Base-by-base conservation (phyloP, 2,888 invertebrate species). In the Drosophila prolongata region DNA sequence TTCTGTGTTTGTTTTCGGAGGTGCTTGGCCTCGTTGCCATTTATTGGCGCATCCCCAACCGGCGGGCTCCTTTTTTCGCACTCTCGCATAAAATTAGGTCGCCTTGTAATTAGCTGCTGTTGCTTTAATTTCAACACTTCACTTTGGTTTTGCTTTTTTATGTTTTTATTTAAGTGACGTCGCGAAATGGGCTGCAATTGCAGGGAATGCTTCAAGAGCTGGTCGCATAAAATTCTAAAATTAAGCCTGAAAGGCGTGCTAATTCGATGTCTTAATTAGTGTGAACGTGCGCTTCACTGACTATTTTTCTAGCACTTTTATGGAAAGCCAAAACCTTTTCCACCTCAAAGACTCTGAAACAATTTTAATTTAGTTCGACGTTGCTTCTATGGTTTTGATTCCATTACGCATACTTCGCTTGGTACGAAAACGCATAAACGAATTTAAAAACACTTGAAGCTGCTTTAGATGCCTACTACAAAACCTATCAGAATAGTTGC, bases 1-100 rank as follows among this genome's bases (percentile, higher is more conserved):
- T 78, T 83, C 56, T 59, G 62, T 72, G 80, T 84, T 79, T 78
- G 64, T 78, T 80, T 72, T 79, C 75, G 50, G 74, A 84, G 85
- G 83, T 84, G 83, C 83, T 85, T 84, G 85, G 80, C 83, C 83
- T 75, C 85, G 78, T 84, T 84, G 83, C 83, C 85, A 83, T 83
- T 84, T 84, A 84, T 84, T 84, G 83, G 80, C 71, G 61, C 73
- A 72, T 50, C 61, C 64, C 75, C 52, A 79, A 62, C 73, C 56
- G 72, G 68, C 77, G 11, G 50, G 14, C 37, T 52, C 42, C 50
- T 66, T 58, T 40, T 66, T 73, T 78, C 76, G 68, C 83, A 83
- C 83, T 85, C 71, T 76, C 69, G 56, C 71, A 71, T 58, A 56
- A 78, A 84, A 85, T 85, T 80, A 61, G 83, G 83, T 85, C 85